Evolutionary conservation across 2,113 vertebrate species (phyloP).

Genomic region (Ammodytes marinus): DNA sequence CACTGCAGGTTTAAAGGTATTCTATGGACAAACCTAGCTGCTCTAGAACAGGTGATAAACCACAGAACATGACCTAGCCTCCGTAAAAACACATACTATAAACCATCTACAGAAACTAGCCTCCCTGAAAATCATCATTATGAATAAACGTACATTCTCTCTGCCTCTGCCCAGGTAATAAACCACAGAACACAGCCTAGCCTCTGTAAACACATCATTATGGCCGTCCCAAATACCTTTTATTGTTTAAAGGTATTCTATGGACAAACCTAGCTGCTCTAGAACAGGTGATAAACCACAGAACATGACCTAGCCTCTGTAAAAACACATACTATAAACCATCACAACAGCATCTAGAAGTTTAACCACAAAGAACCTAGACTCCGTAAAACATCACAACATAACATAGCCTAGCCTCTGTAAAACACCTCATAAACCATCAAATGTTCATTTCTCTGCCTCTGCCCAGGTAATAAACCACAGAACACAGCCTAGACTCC

Average conservation of each 20-base stretch:
- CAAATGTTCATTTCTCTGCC: slow-evolving; percentile 37
- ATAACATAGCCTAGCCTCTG: slow-evolving; percentile 80
- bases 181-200: slow-evolving; percentile 30
- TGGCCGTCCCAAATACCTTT: no score
- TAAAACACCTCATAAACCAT: background rate
- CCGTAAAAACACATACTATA: background rate
- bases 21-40: no score
- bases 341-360: no score
- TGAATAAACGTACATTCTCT: no score
- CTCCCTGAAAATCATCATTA: no score
- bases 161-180: no score
- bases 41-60: slow-evolving; percentile 92
- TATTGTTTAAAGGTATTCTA: no score
- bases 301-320: background rate
- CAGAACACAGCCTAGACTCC: background rate
- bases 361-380: no score
- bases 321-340: no score
- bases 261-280: slow-evolving; percentile 86
- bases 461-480: slow-evolving; percentile 83
- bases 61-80: background rate
- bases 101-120: no score
- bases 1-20: no score
- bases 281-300: slow-evolving; percentile 82
- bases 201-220: background rate
- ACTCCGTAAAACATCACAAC: no score